phyloP scores from a whole-genome alignment of 1,140 invertebrate species.

The Zophobas morio region DNA sequence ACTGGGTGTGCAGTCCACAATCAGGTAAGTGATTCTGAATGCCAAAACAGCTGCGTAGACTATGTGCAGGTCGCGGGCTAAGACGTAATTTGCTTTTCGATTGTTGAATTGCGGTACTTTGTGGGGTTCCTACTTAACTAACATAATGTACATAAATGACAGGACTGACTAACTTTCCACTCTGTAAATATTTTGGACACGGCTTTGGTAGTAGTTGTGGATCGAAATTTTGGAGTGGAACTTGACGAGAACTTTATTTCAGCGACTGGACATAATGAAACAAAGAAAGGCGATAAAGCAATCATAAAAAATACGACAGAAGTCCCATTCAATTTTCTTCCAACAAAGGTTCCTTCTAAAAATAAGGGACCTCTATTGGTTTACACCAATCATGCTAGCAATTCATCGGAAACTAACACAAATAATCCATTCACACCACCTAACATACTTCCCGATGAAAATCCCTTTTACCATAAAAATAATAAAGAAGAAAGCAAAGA shows the following conservation, averaged over 20 bases:
- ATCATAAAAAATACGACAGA: constrained; percentile 43
- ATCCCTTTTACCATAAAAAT: constrained; percentile 58
- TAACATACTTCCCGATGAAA: constrained; percentile 57
- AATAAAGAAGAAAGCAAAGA: constrained; percentile 20
- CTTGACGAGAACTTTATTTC: constrained; percentile 54
- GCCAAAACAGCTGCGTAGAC: neutral
- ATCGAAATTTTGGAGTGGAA: constrained; percentile 48
- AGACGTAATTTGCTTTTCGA: neutral
- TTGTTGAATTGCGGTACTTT: constrained; percentile 14
- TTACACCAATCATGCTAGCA: constrained; percentile 59
- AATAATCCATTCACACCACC: constrained; percentile 36
- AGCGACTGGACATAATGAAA: constrained; percentile 50
- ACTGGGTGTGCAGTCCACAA: constrained; percentile 76
- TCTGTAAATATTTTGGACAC: constrained; percentile 45
- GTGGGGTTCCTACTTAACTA: constrained; percentile 34
- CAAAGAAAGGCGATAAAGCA: constrained; percentile 50
- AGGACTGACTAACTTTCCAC: constrained; percentile 42
- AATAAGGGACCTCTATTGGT: constrained; percentile 62
- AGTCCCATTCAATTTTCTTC: constrained; percentile 41
- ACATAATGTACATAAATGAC: constrained; percentile 37
- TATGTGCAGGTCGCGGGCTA: neutral
- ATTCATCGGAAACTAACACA: constrained; percentile 31
- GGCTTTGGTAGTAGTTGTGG: constrained; percentile 9
- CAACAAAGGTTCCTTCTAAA: constrained; percentile 61
- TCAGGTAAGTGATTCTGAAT: constrained; percentile 50